phyloP scores from a whole-genome alignment of 2,797 vertebrate species.

The Phataginus tricuspis region DNA sequence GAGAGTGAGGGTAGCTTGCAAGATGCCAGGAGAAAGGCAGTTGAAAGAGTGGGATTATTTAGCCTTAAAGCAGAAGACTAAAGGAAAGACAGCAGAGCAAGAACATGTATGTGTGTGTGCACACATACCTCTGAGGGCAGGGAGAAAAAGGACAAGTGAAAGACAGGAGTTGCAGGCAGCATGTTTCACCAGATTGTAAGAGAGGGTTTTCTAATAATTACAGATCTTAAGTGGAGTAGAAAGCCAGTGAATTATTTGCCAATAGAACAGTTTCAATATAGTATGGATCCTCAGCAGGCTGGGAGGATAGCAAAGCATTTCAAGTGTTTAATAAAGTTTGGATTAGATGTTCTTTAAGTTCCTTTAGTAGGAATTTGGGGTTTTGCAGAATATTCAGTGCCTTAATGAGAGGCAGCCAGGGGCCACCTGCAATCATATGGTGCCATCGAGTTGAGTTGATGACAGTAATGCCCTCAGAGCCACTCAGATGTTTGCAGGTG shows the following conservation, averaged over 20 bases:
- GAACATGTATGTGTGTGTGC: neutral
- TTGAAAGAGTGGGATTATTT: neutral
- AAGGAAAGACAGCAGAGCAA: neutral
- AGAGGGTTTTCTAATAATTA: neutral
- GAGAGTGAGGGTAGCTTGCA: neutral
- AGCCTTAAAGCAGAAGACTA: neutral
- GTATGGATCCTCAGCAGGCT: neutral
- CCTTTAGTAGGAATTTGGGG: neutral
- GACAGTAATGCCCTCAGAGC: neutral
- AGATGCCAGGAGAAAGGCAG: neutral
- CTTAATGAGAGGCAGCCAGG: neutral
- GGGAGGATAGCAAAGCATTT: neutral
- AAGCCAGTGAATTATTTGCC: neutral
- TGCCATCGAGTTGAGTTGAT: too few species aligned
- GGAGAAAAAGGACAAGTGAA: neutral
- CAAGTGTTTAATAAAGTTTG: slow-evolving; percentile 6
- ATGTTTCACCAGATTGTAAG: neutral
- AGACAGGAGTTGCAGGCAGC: neutral
- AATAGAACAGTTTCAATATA: neutral
- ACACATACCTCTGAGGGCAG: neutral
- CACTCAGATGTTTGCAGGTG: neutral
- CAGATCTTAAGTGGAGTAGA: neutral
- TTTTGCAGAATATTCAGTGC: neutral
- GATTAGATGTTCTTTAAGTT: neutral
- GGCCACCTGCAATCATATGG: neutral